A percentile compares a stretch with the other conserved stretches of the same genome.
Evolutionary conservation across 2,113 vertebrate genomes (phyloP).

Genomic region (Pituophis catenifer): DNA sequence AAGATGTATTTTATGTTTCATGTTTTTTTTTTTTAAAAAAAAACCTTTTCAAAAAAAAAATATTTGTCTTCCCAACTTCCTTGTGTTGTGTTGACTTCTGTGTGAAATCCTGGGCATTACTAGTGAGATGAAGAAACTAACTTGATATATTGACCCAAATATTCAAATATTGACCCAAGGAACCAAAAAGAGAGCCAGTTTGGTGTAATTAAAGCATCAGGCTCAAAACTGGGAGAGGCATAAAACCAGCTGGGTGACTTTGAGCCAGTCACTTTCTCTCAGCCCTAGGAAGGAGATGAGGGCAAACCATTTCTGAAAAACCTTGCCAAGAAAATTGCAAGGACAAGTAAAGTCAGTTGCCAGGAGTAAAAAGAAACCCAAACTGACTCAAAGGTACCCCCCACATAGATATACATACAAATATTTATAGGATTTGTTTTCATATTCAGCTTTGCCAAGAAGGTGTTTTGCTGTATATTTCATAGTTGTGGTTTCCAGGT

Average conservation of each 20-base stretch:
- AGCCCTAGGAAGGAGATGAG: background rate
- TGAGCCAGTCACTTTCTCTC: background rate
- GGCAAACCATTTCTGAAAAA: background rate
- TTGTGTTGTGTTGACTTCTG: background rate
- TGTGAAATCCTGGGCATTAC: background rate
- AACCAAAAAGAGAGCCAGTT: background rate
- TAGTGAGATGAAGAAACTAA: background rate
- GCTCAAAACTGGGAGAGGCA: background rate
- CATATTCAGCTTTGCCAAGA: background rate
- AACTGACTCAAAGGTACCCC: background rate
- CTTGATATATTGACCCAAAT: background rate
- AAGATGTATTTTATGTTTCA: no score
- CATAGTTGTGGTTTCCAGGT: background rate
- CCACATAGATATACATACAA: background rate
- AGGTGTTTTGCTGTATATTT: background rate
- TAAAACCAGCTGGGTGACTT: background rate
- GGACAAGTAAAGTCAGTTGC: background rate
- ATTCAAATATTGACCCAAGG: background rate
- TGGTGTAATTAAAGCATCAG: background rate
- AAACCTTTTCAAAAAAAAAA: no score
- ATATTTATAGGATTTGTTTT: background rate
- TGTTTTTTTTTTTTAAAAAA: no score
- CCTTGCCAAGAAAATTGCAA: background rate
- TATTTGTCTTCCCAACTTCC: background rate
- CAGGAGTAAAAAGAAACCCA: background rate